Conservation (phyloP, 2,113 vertebrate species). For the Oryctolagus cuniculus region DNA sequence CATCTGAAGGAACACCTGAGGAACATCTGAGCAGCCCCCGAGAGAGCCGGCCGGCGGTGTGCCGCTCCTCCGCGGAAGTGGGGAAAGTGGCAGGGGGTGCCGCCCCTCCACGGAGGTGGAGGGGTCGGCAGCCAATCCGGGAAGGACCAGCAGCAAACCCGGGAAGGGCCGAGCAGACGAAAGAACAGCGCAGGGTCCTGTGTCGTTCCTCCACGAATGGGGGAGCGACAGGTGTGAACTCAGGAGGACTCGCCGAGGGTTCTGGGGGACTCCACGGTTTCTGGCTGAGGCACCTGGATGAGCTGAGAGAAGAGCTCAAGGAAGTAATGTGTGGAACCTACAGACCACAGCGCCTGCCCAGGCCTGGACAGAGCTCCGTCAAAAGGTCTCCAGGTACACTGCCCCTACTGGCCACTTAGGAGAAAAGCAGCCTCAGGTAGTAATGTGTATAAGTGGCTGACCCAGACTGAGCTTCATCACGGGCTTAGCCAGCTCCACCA, state of each 20-base stretch:
- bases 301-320: not conserved
- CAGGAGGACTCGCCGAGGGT: not conserved
- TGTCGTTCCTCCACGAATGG: too few relatives aligned
- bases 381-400: not conserved
- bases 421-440: not conserved
- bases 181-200: too few relatives aligned
- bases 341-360: not conserved
- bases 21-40: too few relatives aligned
- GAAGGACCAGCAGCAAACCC: too few relatives aligned
- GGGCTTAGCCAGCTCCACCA: not conserved
- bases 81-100: too few relatives aligned
- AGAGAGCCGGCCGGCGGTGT: too few relatives aligned
- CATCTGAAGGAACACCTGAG: too few relatives aligned
- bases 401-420: not conserved
- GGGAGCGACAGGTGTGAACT: too few relatives aligned
- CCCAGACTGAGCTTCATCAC: not conserved
- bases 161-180: too few relatives aligned
- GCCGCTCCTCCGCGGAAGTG: too few relatives aligned
- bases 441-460: not conserved
- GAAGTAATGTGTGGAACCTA: not conserved
- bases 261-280: not conserved
- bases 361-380: not conserved
- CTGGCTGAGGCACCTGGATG: not conserved
- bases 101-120: too few relatives aligned
- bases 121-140: too few relatives aligned